Evolutionary conservation across 2,113 vertebrate genomes (phyloP), one percentile per base, ranked within the genome.

Genomic region (Merops nubicus): DNA sequence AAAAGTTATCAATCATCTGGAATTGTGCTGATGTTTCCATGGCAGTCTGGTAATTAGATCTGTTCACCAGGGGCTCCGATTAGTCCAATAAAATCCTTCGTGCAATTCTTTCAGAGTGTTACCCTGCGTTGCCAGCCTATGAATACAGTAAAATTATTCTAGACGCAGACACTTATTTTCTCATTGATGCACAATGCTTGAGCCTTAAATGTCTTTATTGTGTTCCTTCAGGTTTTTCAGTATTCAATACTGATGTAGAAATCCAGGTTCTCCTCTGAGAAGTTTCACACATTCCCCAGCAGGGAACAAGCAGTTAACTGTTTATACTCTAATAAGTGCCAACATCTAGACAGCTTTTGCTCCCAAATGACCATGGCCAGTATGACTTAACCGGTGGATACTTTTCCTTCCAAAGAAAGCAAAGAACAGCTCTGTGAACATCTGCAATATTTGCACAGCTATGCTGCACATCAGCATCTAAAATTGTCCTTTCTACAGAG

Each of bases 31-130:
- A 95, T 94, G 85, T 84, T 97, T 97, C 96, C 93, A 74, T 91
- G 87, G 85, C 70, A 97, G 94, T 96, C 95, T 89, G 93, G 82
- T 93, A 97, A 97, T 95, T 97, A 97, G 84, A 60, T 96, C 85
- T 96, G 74, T 93, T 97, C 97, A 97, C 80, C 59, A 64, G 67
- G 48, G 74, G 36, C 85, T 87, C 57, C 0, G 29, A 93, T 90
- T 74, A 93, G 63, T 90, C 91, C 77, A 97, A 84, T 91, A 82
- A 88, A 96, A 73, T 59, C 89, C 50, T 96, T 91, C 94, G 91
- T 79, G 62, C 65, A 77, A 17, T 82, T 91, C 51, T 96, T 95
- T 94, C 65, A 89, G 84, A 80, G 64, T 79, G 57, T 83, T 38
- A 77, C 26, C 57, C 31, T n/a, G 25, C 19, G 4, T 92, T 92